Conservation (phyloP, 2,797 vertebrate genomes). For the Poeciliopsis infans region DNA sequence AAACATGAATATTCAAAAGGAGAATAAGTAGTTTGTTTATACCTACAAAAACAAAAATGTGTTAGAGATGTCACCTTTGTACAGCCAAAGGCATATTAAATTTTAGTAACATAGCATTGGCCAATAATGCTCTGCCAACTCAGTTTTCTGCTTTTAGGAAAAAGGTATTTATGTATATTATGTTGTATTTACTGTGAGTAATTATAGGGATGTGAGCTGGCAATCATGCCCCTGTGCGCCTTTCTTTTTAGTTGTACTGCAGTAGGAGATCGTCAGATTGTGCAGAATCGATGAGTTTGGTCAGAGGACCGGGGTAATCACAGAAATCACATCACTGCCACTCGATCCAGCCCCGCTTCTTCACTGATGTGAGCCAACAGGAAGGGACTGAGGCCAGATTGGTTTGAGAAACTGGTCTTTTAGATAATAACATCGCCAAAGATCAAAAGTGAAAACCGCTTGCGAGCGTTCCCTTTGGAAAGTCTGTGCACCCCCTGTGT, state of each 20-base stretch:
- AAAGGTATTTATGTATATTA: conserved; percentile 26
- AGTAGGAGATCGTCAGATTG: conserved; percentile 40
- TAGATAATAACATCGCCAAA: conserved; percentile 47
- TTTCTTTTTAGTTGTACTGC: conserved; percentile 25
- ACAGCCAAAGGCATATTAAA: conserved; percentile 20
- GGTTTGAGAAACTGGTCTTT: conserved; percentile 37
- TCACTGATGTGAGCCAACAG: conserved; percentile 37
- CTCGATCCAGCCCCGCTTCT: conserved; percentile 33
- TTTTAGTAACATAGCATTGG: conserved; percentile 22
- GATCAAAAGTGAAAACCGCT: conserved; percentile 61
- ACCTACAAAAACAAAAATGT: neutral
- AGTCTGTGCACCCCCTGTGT: conserved; percentile 28
- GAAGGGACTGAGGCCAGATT: conserved; percentile 48
- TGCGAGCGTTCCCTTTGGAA: conserved; percentile 47
- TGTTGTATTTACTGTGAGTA: conserved; percentile 26
- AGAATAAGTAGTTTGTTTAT: conserved; percentile 36
- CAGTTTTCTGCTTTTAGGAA: conserved; percentile 38
- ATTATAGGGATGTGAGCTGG: conserved; percentile 19
- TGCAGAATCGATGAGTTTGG: conserved; percentile 44
- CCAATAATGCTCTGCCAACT: conserved; percentile 31
- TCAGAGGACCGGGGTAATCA: conserved; percentile 54
- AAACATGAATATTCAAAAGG: conserved; percentile 60
- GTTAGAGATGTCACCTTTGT: conserved; percentile 21
- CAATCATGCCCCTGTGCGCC: conserved; percentile 4
- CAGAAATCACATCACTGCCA: conserved; percentile 53